These are phyloP conservation scores for Drosophila neocordata DNA, from an alignment of 1,140 invertebrate species.

Conservation along the genomic window DNA sequence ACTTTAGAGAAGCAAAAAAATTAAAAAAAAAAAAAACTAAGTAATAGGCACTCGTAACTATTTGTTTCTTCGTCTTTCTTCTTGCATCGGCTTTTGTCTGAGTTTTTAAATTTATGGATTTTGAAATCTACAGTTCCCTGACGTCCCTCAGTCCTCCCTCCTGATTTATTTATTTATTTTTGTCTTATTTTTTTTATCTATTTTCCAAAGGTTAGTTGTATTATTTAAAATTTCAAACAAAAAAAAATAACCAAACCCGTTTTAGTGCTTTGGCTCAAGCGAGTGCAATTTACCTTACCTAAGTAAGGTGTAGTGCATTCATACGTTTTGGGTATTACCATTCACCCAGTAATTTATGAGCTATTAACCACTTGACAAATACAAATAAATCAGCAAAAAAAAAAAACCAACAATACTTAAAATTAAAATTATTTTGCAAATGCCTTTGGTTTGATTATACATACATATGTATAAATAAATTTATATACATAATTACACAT, in stretches of 20 bases:
- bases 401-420: not conserved
- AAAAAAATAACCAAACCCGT: conserved; percentile 33
- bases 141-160: not conserved
- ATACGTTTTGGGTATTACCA: conserved; percentile 29
- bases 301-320: conserved; percentile 21
- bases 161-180: conserved; percentile 24
- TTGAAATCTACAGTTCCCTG: conserved; percentile 41
- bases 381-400: conserved; percentile 14
- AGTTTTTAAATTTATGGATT: conserved; percentile 50
- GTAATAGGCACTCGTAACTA: conserved; percentile 45
- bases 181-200: conserved; percentile 26
- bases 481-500: not conserved
- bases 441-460: not conserved
- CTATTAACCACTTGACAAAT: conserved; percentile 17
- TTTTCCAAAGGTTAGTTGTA: conserved; percentile 60
- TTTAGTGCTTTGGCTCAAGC: conserved; percentile 39
- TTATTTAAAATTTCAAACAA: conserved; percentile 46
- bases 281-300: conserved; percentile 45
- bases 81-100: conserved; percentile 36
- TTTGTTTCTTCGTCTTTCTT: conserved; percentile 29
- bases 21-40: conserved; percentile 45
- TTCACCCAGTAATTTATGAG: conserved; percentile 15
- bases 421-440: not conserved
- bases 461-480: not conserved
- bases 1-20: conserved; percentile 17